Evolutionary conservation across 1,140 invertebrate genomes (phyloP).

Genomic region (Argopecten irradians): DNA sequence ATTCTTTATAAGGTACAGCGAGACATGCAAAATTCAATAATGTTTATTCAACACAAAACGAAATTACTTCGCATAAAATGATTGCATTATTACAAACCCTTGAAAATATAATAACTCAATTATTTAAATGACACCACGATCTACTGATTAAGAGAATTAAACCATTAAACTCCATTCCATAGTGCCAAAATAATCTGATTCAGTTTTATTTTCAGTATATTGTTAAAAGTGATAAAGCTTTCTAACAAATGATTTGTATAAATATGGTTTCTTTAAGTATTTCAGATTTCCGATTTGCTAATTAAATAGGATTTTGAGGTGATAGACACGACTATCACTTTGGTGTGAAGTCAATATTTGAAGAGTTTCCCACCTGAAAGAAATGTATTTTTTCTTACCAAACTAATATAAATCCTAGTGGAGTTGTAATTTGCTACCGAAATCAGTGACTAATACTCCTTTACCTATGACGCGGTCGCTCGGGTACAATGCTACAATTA

Average conservation of each 20-base stretch:
- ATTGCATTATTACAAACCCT: constrained; percentile 7
- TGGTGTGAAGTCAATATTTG: not conserved
- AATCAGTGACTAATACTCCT: not conserved
- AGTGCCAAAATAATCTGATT: not conserved
- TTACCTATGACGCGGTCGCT: not conserved
- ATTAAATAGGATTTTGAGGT: not conserved
- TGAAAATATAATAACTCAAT: not conserved
- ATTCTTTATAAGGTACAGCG: not conserved
- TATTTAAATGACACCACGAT: not conserved
- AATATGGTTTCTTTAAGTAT: not conserved
- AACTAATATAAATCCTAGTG: not conserved
- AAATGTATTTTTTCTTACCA: not conserved
- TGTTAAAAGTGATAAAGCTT: not conserved
- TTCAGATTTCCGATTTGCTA: not conserved
- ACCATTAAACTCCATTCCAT: not conserved
- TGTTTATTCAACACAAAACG: not conserved
- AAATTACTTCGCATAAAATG: not conserved
- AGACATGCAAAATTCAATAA: not conserved
- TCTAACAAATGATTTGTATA: not conserved
- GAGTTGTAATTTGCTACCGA: not conserved
- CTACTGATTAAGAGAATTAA: not conserved
- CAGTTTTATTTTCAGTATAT: not conserved
- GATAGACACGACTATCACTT: not conserved
- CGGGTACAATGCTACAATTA: constrained; percentile 9
- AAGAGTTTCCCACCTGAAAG: not conserved